phyloP scores from a whole-genome alignment of 2,797 vertebrate genomes.

The Cottoperca gobio region DNA sequence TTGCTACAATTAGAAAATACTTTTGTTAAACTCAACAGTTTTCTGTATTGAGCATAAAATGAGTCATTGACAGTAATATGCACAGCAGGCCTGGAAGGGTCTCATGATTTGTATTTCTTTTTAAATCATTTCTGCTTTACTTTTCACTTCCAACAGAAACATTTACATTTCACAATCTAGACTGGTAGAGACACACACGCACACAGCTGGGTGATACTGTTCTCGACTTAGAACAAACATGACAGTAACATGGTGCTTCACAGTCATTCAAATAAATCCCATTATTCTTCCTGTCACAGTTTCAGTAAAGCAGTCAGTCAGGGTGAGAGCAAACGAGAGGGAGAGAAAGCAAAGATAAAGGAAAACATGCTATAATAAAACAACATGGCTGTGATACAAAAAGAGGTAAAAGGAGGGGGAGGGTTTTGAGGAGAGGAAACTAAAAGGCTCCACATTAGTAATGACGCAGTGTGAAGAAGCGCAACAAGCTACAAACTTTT shows the following conservation, averaged over 20 bases:
- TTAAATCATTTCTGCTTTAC: neutral
- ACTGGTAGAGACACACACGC: neutral
- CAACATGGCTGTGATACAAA: conserved; percentile 3
- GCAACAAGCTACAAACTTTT: conserved; percentile 19
- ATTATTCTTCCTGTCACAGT: conserved; percentile 21
- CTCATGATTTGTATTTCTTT: too few relatives aligned
- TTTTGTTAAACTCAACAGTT: neutral
- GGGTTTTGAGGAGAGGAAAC: neutral
- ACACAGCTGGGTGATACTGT: neutral
- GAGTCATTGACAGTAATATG: neutral
- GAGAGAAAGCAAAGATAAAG: neutral
- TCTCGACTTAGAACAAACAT: conserved; percentile 15
- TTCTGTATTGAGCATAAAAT: neutral
- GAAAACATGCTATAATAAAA: neutral
- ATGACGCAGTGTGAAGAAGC: conserved; percentile 24
- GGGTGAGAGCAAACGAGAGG: neutral
- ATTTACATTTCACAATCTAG: neutral
- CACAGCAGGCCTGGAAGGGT: neutral
- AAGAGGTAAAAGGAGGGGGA: conserved; percentile 2
- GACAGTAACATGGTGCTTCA: conserved; percentile 12
- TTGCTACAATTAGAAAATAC: neutral
- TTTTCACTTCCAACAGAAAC: neutral
- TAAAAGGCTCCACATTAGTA: neutral
- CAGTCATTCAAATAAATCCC: conserved; percentile 28
- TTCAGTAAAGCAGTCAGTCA: conserved; percentile 17